Evolutionary conservation across 92 coral and sea anemone genomes (phyloP).

Genomic region (Parazoanthus darwini): DNA sequence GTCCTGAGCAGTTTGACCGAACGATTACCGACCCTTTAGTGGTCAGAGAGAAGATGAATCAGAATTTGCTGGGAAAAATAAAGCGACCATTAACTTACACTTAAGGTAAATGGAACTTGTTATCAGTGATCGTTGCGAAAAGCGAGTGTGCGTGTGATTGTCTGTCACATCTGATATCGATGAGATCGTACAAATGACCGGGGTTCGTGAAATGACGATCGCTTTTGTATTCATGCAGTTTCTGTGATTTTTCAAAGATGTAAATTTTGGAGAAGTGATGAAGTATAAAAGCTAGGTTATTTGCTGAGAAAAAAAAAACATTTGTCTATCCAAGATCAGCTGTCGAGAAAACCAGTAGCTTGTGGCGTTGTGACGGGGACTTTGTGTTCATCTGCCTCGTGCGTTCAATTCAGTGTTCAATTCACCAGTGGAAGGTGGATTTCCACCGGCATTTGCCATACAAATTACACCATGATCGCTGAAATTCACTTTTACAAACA

Average conservation of each 20-base stretch:
- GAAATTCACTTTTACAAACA: constrained; percentile 33
- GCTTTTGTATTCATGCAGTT: constrained; percentile 1
- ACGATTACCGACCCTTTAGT: constrained; percentile 33
- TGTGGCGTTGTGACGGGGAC: constrained; percentile 31
- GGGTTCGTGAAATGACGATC: background rate
- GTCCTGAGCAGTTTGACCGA: constrained; percentile 34
- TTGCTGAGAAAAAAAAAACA: constrained; percentile 1
- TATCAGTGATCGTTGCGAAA: constrained; percentile 32
- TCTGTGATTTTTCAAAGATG: too few species aligned
- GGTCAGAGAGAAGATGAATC: constrained; percentile 35
- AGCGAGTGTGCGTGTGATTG: constrained; percentile 29
- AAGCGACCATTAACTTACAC: constrained; percentile 33
- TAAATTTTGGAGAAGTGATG: background rate
- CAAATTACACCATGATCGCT: constrained; percentile 25
- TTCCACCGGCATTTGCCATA: constrained; percentile 36
- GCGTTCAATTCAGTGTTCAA: constrained; percentile 28
- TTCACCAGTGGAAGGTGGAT: constrained; percentile 35
- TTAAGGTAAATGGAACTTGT: constrained; percentile 33
- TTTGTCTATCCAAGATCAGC: constrained; percentile 27
- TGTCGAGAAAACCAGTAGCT: constrained; percentile 31
- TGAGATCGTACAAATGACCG: constrained; percentile 32
- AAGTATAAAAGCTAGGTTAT: constrained; percentile 1
- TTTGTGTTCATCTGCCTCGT: constrained; percentile 34
- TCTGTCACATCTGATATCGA: constrained; percentile 34
- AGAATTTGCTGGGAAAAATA: constrained; percentile 32